Base-by-base conservation (phyloP, 2,797 vertebrate genomes). In the Diceros bicornis region DNA sequence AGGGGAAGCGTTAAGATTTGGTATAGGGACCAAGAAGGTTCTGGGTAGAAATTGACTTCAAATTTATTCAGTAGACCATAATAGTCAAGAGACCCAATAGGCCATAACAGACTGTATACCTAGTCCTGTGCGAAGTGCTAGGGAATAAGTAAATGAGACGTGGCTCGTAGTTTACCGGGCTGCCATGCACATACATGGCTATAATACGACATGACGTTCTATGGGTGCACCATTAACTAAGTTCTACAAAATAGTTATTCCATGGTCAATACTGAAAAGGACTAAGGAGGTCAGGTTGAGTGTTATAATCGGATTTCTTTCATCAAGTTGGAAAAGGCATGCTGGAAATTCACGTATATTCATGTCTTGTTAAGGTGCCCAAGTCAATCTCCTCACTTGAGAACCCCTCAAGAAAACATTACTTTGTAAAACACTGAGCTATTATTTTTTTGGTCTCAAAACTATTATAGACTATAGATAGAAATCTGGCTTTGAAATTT, bases 321-420 rank as follows among this genome's bases (percentile, higher is more conserved):
- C 62, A 72, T 71, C 57, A 87, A 74, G 13, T 44, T 96, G 52
- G 17, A 78, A 81, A 92, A 90, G 50, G 75, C 7, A 75, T 74
- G 37, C 11, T 68, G 13, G 12, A 81, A 94, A 61, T 47, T 0
- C 1, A 13, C 34, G 4, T 50, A 10, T 32, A 50, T 64, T 57
- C 47, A 55, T 61, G 20, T 81, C 34, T 68, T 93, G 1, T 41
- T 64, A 84, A 82, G 29, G 17, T 37, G 1, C 77, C 47, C 5
- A n/a, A 11, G 4, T 64, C 18, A 71, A 14, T 89, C 25, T 41
- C 25, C 20, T 86, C 84, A 34, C 29, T n/a, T n/a, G 41, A 37
- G 17, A 37, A 34, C 6, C 57, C 10, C 32, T 96, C 29, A 88
- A 47, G 21, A 68, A 94, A 77, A 82, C 17, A 68, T 50, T 79